These are phyloP conservation scores for Conistra vaccinii DNA, from an alignment of 2,888 invertebrate genomes.

Conservation along the genomic window DNA sequence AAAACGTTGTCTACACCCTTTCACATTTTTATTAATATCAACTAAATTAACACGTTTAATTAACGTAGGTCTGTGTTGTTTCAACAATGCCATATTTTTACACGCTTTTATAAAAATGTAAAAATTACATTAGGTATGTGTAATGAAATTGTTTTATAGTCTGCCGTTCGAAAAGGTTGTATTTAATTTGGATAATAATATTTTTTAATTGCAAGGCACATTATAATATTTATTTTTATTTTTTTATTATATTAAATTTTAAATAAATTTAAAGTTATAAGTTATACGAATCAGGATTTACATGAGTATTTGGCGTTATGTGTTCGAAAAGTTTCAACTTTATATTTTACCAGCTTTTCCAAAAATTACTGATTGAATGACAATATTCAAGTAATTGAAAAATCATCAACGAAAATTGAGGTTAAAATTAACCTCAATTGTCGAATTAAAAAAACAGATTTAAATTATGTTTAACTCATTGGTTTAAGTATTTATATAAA, in stretches of 20 bases:
- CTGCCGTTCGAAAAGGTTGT: background rate
- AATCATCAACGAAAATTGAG: background rate
- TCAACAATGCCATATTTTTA: constrained; percentile 42
- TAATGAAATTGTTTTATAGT: constrained; percentile 10
- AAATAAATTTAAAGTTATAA: too few relatives aligned
- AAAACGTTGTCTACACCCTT: background rate
- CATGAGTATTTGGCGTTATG: background rate
- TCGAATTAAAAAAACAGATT: background rate
- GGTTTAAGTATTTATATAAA: background rate
- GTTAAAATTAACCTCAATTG: background rate
- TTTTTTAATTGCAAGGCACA: background rate
- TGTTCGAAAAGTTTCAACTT: background rate
- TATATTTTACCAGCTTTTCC: too few relatives aligned
- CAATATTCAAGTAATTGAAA: background rate
- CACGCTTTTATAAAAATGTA: constrained; percentile 11
- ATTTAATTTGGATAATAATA: background rate
- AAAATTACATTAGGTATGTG: constrained; percentile 16
- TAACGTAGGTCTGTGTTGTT: constrained; percentile 40
- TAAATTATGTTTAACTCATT: too few relatives aligned
- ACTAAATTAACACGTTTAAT: constrained; percentile 41
- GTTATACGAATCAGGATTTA: background rate
- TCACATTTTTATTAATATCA: constrained; percentile 23
- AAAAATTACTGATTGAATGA: background rate
- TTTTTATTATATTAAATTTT: too few relatives aligned
- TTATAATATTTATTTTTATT: too few relatives aligned